Conservation (phyloP, 2,888 invertebrate genomes). For the Pyrgus malvae region DNA sequence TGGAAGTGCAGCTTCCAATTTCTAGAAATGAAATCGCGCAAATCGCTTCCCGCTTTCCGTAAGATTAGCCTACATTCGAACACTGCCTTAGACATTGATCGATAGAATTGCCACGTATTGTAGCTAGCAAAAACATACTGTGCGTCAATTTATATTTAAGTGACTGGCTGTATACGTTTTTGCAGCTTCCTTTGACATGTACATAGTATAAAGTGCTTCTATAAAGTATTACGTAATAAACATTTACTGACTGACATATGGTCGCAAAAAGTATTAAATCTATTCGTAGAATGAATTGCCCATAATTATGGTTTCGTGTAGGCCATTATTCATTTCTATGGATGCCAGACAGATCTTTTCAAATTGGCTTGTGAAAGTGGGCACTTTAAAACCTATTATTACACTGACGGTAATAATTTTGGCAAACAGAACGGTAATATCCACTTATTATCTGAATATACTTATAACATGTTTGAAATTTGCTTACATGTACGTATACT, state of each 20-base stretch:
- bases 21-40: too few species aligned
- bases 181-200: too few species aligned
- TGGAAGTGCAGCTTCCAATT: too few species aligned
- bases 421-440: constrained; percentile 3
- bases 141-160: too few species aligned
- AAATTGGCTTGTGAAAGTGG: constrained; percentile 1
- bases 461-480: too few species aligned
- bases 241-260: background rate
- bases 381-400: background rate
- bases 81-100: background rate
- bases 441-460: too few species aligned
- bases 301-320: constrained; percentile 13
- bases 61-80: constrained; percentile 2
- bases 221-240: background rate
- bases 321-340: background rate
- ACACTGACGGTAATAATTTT: background rate
- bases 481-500: too few species aligned
- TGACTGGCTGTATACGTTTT: too few species aligned
- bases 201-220: too few species aligned
- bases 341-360: background rate
- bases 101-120: too few species aligned
- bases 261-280: constrained; percentile 2
- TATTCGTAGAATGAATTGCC: constrained; percentile 1
- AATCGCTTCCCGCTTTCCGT: too few species aligned
- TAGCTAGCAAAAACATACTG: too few species aligned